Evolutionary conservation across 2,797 vertebrate genomes (phyloP), one percentile per base, ranked within the genome.

Genomic region (Pteropus rufus): DNA sequence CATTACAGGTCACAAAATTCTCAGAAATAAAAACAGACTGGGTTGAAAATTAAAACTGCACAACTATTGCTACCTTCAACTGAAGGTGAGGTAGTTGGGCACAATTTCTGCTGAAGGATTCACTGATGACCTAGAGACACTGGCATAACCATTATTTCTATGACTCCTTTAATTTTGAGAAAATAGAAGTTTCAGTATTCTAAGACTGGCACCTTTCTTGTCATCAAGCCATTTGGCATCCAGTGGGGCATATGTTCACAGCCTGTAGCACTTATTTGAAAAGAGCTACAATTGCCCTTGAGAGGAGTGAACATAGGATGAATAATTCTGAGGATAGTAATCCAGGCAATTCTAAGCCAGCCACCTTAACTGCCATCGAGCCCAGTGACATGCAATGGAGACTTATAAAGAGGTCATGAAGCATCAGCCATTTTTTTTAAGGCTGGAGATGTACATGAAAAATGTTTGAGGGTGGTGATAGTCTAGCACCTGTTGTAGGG

Each of bases 311-410:
- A 18, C 12, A 54, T 3, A 79, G 29, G 62, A n/a, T 67, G 19
- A 89, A 11, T 65, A 69, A 79, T 79, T 69, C 21, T 58, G 29
- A 21, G 46, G 36, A 3, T 26, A 18, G 29, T 44, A 80, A 80
- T 69, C 49, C 73, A 80, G 34, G 36, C n/a, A 31, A 58, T 80
- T 54, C 36, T 56, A 44, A 77, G 1, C 12, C 49, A 79, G 60
- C 98, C 72, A 99, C 99, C 9, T 99, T 99, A 97, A 98, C 99
- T 65, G 99, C 99, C 90, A 97, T 99, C 98, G 99, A 99, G 96
- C 99, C 99, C 1, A 99, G 99, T 23, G 99, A 99, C 0, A 99
- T 99, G 24, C 99, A 99, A 97, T 98, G 99, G 5, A 98, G 99
- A 73, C 98, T 99, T 83, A 96, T 99, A 2, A 99, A 4, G 98